phyloP scores from a whole-genome alignment of 2,113 vertebrate genomes.

The Petaurus breviceps region DNA sequence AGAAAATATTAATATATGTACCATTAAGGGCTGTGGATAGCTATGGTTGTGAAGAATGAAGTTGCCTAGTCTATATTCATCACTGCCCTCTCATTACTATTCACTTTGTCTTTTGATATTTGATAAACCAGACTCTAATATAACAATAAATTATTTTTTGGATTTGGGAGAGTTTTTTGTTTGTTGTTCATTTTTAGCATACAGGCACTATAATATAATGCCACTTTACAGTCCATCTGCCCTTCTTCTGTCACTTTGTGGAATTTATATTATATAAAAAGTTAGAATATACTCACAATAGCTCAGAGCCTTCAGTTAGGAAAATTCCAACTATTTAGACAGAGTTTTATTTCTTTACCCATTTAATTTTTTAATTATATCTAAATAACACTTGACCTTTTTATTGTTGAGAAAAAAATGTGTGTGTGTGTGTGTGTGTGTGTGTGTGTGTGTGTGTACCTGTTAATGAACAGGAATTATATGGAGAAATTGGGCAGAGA shows the following conservation, averaged over 20 bases:
- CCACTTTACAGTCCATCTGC: background rate
- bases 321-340: background rate
- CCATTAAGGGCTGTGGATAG: background rate
- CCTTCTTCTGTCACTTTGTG: background rate
- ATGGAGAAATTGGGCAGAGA: background rate
- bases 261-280: background rate
- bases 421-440: too few relatives aligned
- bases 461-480: background rate
- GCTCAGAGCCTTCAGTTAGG: background rate
- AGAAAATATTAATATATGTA: background rate
- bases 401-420: background rate
- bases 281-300: background rate
- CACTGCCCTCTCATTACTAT: background rate
- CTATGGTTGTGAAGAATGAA: background rate
- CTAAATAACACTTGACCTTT: background rate
- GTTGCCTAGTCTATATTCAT: background rate
- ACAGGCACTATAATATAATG: background rate
- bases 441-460: too few relatives aligned
- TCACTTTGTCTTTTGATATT: background rate
- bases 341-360: background rate
- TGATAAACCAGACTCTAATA: background rate
- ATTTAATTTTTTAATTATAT: background rate
- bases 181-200: background rate
- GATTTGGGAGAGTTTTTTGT: too few relatives aligned
- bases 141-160: background rate